Conservation (phyloP, 2,797 vertebrate genomes). For the Phataginus tricuspis region DNA sequence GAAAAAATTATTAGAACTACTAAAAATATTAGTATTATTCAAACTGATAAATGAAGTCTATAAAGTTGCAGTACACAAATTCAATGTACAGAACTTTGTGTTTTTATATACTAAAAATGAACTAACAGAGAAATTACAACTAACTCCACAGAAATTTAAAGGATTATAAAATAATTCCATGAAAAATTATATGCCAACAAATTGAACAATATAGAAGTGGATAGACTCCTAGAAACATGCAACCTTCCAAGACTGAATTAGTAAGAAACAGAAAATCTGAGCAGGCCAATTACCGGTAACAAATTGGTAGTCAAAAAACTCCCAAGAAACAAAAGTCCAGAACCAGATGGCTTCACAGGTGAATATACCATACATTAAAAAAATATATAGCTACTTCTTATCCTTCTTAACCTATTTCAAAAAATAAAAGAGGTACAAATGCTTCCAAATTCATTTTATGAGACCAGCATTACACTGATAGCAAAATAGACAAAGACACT, state of each 20-base stretch:
- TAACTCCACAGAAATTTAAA: neutral
- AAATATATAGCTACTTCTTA: neutral
- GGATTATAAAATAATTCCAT: neutral
- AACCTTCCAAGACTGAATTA: neutral
- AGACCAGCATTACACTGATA: neutral
- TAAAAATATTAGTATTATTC: no score
- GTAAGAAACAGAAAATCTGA: neutral
- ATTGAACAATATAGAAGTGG: neutral
- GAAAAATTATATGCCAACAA: neutral
- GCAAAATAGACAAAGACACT: neutral
- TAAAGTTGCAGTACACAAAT: no score
- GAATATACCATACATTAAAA: no score
- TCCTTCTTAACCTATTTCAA: neutral
- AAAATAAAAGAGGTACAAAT: neutral
- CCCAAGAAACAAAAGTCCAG: no score
- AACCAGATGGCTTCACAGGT: no score
- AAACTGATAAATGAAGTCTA: no score
- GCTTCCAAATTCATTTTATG: neutral
- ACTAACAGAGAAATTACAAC: neutral
- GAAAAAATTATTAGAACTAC: no score
- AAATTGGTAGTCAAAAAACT: neutral
- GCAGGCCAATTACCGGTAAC: neutral
- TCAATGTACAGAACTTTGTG: no score
- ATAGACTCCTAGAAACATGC: neutral
- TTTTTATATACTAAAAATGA: neutral